Evolutionary conservation across 2,113 vertebrate species (phyloP).

Genomic region (Conger conger): DNA sequence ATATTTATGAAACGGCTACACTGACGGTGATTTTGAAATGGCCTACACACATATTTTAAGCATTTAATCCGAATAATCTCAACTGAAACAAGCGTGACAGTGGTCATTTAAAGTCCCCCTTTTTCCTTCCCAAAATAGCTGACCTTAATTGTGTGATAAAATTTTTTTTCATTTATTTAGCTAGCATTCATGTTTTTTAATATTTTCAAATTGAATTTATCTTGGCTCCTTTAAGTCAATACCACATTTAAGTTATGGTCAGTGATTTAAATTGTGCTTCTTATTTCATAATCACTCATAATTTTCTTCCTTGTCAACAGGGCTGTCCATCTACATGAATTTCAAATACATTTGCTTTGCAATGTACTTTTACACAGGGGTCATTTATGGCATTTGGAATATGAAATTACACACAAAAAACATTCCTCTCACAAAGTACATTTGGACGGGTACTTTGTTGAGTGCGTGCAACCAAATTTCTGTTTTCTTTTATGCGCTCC

Average conservation of each 20-base stretch:
- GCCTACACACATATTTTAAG: too few relatives aligned
- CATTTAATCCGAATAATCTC: too few relatives aligned
- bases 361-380: constrained; percentile 50
- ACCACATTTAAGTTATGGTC: too few relatives aligned
- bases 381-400: constrained; percentile 54
- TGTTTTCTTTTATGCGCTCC: neutral
- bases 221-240: neutral
- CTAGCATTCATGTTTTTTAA: neutral
- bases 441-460: constrained; percentile 27
- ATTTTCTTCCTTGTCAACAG: constrained; percentile 4
- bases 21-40: too few relatives aligned
- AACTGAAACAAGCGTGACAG: too few relatives aligned
- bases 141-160: neutral
- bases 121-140: neutral
- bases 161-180: neutral
- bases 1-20: too few relatives aligned
- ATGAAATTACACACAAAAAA: constrained; percentile 48
- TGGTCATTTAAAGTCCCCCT: too few relatives aligned
- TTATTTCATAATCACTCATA: neutral
- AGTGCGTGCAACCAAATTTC: constrained; percentile 30
- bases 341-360: constrained; percentile 45
- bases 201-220: neutral
- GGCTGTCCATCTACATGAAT: constrained; percentile 34
- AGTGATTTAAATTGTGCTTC: neutral
- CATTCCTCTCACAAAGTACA: constrained; percentile 49